Evolutionary conservation across 2,113 vertebrate species (phyloP).

Genomic region (Urocitellus parryii): DNA sequence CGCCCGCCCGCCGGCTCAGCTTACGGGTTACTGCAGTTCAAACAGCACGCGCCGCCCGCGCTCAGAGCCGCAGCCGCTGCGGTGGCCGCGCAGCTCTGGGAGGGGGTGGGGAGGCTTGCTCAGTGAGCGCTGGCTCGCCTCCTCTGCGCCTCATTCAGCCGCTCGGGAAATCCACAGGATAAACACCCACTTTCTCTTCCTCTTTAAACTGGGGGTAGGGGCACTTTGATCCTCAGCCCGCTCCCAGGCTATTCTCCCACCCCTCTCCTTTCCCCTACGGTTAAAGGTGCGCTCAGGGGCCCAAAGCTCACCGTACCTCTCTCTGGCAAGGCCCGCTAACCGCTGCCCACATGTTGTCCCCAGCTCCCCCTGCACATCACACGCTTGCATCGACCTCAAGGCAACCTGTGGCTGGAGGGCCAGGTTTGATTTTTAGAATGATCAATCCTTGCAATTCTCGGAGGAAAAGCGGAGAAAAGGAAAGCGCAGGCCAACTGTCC

Average conservation of each 20-base stretch:
- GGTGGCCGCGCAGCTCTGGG: conserved; percentile 16
- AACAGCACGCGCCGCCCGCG: conserved; percentile 79
- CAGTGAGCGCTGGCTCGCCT: conserved; percentile 42
- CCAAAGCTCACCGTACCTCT: not conserved
- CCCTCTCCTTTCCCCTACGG: not conserved
- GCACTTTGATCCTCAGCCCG: conserved; percentile 28
- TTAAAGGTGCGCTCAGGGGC: not conserved
- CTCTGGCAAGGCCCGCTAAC: not conserved
- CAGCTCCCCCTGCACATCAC: not conserved
- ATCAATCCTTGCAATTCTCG: not conserved
- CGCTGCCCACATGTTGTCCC: not conserved
- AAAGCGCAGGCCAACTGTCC: not conserved
- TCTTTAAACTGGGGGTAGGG: conserved; percentile 32
- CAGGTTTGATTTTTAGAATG: conserved; percentile 15
- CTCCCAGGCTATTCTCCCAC: not conserved
- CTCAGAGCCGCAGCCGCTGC: conserved; percentile 29
- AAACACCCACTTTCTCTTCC: conserved; percentile 81
- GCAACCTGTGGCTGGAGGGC: not conserved
- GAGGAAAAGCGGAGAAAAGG: not conserved
- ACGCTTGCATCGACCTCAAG: not conserved
- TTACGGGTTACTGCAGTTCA: conserved; percentile 81
- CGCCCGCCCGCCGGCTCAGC: conserved; percentile 59
- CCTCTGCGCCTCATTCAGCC: conserved; percentile 62
- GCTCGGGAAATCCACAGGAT: conserved; percentile 81
- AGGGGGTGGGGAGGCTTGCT: conserved; percentile 73